Evolutionary conservation across 2,888 invertebrate genomes (phyloP).

Genomic region (Phlogophora meticulosa): DNA sequence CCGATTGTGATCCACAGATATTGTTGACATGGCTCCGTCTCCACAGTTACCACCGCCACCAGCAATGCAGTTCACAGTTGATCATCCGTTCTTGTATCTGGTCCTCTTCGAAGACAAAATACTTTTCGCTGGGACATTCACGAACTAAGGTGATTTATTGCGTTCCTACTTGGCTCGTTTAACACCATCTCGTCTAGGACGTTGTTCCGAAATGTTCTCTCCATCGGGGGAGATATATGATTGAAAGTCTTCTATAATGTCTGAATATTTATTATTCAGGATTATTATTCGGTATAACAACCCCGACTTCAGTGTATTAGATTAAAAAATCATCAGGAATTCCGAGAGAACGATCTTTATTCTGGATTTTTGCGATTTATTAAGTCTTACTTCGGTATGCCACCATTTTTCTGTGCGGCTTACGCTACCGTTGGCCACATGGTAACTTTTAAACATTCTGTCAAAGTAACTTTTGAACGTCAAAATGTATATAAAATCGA

Average conservation of each 20-base stretch:
- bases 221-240: background rate
- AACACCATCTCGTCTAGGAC: background rate
- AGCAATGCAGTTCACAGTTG: conserved; percentile 68
- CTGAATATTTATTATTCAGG: background rate
- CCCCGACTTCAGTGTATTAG: too few species aligned
- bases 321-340: background rate
- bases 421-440: too few species aligned
- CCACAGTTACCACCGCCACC: conserved; percentile 48
- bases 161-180: background rate
- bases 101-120: conserved; percentile 71
- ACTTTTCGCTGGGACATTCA: conserved; percentile 72
- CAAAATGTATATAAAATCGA: too few species aligned
- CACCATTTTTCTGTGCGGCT: too few species aligned
- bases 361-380: too few species aligned
- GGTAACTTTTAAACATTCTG: background rate
- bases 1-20: conserved; percentile 47
- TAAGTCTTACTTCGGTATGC: background rate
- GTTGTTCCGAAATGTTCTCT: background rate
- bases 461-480: conserved; percentile 3
- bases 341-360: background rate
- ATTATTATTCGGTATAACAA: too few species aligned
- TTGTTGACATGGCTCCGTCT: conserved; percentile 48
- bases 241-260: background rate
- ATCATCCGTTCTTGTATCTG: conserved; percentile 73
- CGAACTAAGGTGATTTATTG: conserved; percentile 54